phyloP scores from a whole-genome alignment of 2,113 vertebrate species.

The Pollimyrus isidori region DNA sequence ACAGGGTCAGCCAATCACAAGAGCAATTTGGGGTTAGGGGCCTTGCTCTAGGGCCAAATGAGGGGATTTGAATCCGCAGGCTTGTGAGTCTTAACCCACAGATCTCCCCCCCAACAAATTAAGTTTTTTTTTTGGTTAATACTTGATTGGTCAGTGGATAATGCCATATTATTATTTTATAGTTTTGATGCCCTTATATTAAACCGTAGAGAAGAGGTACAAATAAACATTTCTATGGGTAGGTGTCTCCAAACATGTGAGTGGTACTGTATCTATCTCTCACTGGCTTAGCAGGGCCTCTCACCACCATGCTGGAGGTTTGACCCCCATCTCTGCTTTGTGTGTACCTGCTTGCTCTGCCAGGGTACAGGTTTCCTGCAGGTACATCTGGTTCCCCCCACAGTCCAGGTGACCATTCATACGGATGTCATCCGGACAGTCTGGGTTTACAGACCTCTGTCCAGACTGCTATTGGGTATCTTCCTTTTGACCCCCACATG shows the following conservation, averaged over 20 bases:
- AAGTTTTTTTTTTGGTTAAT: background rate
- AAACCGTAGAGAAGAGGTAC: background rate
- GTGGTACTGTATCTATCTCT: background rate
- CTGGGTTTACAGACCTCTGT: too few relatives aligned
- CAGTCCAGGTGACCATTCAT: too few relatives aligned
- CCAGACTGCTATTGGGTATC: too few relatives aligned
- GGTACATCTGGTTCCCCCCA: background rate
- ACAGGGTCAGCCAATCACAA: background rate
- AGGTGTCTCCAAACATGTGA: too few relatives aligned
- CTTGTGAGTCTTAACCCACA: too few relatives aligned
- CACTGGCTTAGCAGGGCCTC: background rate
- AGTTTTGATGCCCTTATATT: background rate
- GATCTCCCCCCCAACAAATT: too few relatives aligned
- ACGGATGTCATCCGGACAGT: too few relatives aligned
- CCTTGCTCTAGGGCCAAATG: background rate
- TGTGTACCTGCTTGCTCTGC: background rate
- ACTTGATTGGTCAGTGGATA: background rate
- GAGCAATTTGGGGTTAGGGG: background rate
- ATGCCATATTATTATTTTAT: background rate
- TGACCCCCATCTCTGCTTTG: background rate
- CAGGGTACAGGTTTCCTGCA: background rate
- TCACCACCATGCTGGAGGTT: background rate
- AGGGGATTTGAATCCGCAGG: too few relatives aligned
- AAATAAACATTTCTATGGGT: too few relatives aligned
- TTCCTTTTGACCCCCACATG: too few relatives aligned